These are phyloP conservation scores for Tragulus kanchil DNA, from an alignment of 2,113 vertebrate species.

Conservation along the genomic window DNA sequence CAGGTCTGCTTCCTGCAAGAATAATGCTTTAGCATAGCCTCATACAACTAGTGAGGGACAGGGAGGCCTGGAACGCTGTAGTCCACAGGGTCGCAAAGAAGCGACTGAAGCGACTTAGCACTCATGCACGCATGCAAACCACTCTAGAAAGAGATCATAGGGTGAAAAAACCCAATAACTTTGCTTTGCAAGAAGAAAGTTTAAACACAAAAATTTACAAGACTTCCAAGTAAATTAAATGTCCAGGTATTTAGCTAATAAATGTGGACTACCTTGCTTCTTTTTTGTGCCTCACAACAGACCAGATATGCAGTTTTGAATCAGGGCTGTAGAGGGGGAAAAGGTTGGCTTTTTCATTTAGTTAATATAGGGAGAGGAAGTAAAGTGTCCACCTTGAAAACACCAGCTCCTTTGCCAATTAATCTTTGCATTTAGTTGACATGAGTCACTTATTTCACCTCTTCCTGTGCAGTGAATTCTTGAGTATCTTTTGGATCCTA, in stretches of 20 bases:
- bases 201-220: slow-evolving; percentile 53
- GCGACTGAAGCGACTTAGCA: background rate
- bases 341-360: slow-evolving; percentile 30
- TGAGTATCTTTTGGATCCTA: background rate
- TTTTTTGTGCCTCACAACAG: background rate
- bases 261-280: background rate
- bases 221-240: slow-evolving; percentile 44
- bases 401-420: slow-evolving; percentile 2
- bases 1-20: background rate
- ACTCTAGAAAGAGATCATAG: background rate
- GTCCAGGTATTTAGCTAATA: background rate
- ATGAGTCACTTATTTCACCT: background rate
- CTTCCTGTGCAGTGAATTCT: background rate
- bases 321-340: background rate
- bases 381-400: background rate
- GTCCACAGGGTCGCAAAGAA: background rate
- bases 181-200: background rate
- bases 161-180: background rate
- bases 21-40: background rate
- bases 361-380: slow-evolving; percentile 17
- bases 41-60: background rate
- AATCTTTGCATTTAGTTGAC: background rate
- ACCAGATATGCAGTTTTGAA: background rate
- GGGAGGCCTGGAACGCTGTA: background rate
- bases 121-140: background rate